Conservation (phyloP, 2,113 vertebrate genomes). For the Atherinomorus stipes region DNA sequence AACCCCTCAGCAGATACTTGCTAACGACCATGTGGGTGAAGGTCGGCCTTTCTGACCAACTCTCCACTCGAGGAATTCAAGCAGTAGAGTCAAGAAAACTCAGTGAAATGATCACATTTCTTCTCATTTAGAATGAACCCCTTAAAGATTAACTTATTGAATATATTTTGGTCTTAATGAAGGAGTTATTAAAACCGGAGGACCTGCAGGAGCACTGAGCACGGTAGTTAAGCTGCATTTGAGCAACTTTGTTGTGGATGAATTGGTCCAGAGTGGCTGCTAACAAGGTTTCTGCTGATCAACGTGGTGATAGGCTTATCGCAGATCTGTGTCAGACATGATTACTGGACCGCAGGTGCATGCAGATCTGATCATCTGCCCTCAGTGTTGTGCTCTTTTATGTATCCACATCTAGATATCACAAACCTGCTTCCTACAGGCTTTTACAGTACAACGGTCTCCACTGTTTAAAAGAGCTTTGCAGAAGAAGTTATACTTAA, state of each 20-base stretch:
- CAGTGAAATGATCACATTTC: neutral
- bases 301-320: conserved; percentile 50
- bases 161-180: conserved; percentile 6
- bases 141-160: neutral
- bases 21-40: conserved; percentile 53
- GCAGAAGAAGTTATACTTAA: conserved; percentile 2
- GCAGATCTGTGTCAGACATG: conserved; percentile 48
- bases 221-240: conserved; percentile 16
- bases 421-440: neutral
- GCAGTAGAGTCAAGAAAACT: conserved; percentile 5
- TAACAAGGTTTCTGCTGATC: conserved; percentile 59
- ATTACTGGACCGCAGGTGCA: conserved; percentile 41
- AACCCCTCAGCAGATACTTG: conserved; percentile 68
- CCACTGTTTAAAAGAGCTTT: neutral
- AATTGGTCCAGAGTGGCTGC: conserved; percentile 40
- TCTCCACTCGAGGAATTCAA: conserved; percentile 30
- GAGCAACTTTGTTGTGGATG: conserved; percentile 38
- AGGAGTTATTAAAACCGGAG: neutral
- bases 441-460: neutral
- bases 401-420: neutral
- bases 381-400: neutral
- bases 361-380: neutral
- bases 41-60: conserved; percentile 50
- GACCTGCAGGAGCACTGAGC: conserved; percentile 10
- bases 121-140: neutral